phyloP scores from a whole-genome alignment of 1,140 invertebrate species.

The Anadara kagoshimensis region DNA sequence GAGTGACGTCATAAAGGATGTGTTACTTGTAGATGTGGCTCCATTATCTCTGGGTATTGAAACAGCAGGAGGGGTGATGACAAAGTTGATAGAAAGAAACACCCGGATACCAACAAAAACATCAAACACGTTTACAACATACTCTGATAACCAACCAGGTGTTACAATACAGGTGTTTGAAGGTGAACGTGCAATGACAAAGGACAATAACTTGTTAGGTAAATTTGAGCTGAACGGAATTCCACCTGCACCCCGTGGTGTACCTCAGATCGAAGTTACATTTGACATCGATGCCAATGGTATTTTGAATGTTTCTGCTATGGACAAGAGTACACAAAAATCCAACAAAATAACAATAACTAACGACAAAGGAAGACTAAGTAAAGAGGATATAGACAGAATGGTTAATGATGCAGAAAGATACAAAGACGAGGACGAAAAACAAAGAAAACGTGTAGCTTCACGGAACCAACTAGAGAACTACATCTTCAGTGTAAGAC shows the following conservation, averaged over 20 bases:
- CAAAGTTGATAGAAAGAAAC: slow-evolving; percentile 62
- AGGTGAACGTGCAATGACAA: too few species aligned
- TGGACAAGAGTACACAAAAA: too few species aligned
- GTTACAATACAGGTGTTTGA: too few species aligned
- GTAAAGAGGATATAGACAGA: slow-evolving; percentile 75
- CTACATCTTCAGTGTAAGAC: slow-evolving; percentile 80
- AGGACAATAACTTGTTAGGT: too few species aligned
- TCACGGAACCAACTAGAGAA: slow-evolving; percentile 78
- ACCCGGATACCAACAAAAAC: slow-evolving; percentile 43
- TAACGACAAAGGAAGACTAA: slow-evolving; percentile 77
- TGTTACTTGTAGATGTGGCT: slow-evolving; percentile 67
- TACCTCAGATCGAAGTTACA: slow-evolving; percentile 72
- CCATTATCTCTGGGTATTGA: slow-evolving; percentile 74
- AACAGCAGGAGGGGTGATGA: slow-evolving; percentile 80
- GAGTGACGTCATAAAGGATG: slow-evolving; percentile 61
- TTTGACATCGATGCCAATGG: too few species aligned
- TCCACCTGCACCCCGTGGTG: slow-evolving; percentile 21
- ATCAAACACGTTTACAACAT: too few species aligned
- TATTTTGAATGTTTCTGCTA: too few species aligned
- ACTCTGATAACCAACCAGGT: too few species aligned
- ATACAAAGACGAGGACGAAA: slow-evolving; percentile 75
- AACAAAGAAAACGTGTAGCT: slow-evolving; percentile 57
- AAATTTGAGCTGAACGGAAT: slow-evolving; percentile 6
- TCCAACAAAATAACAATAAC: slow-evolving; percentile 71
- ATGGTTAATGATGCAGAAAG: slow-evolving; percentile 78